Evolutionary conservation across 1,140 invertebrate genomes (phyloP).

Genomic region (Venturia canescens): DNA sequence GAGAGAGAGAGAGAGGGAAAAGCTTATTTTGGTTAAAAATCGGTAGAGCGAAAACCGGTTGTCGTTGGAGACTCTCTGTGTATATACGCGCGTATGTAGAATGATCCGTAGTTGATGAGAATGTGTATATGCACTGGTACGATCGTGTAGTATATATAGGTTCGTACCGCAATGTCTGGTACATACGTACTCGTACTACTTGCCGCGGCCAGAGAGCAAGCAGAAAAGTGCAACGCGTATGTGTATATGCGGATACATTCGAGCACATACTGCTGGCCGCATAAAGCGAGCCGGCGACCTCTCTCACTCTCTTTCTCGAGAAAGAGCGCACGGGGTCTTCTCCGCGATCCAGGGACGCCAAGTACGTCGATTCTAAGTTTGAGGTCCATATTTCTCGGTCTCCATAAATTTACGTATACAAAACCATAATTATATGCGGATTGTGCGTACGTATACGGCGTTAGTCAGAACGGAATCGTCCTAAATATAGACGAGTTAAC

Average conservation of each 20-base stretch:
- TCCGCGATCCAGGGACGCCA: background rate
- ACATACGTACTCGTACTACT: slow-evolving; percentile 44
- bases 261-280: background rate
- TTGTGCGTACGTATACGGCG: too few species aligned
- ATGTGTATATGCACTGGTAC: slow-evolving; percentile 36
- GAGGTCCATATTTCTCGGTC: slow-evolving; percentile 18
- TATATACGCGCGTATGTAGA: background rate
- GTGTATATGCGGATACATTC: slow-evolving; percentile 35
- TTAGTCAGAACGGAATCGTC: too few species aligned
- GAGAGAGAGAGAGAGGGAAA: slow-evolving; percentile 25
- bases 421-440: too few species aligned
- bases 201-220: background rate
- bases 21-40: slow-evolving; percentile 65
- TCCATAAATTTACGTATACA: too few species aligned
- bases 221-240: slow-evolving; percentile 14
- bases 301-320: too few species aligned
- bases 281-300: background rate
- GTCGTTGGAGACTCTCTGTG: slow-evolving; percentile 39
- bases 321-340: too few species aligned
- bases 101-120: slow-evolving; percentile 37
- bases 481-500: too few species aligned
- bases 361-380: background rate
- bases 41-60: slow-evolving; percentile 60
- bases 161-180: slow-evolving; percentile 46
- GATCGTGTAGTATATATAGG: background rate